These are phyloP conservation scores for Aptenodytes patagonicus DNA, from an alignment of 2,113 vertebrate genomes.

Conservation along the genomic window DNA sequence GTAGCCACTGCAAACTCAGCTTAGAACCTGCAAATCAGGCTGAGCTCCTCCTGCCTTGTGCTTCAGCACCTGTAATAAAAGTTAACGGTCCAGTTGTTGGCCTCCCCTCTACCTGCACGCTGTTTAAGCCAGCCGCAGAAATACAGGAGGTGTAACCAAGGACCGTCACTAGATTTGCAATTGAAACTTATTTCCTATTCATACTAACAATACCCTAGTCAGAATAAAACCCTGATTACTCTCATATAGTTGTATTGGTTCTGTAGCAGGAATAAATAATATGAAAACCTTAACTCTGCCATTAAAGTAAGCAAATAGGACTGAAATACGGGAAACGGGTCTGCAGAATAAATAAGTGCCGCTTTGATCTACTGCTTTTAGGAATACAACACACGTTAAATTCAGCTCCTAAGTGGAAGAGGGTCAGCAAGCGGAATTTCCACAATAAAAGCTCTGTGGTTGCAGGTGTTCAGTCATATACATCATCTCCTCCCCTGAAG, in stretches of 20 bases:
- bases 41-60: not conserved
- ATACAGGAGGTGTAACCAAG: not conserved
- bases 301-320: conserved; percentile 16
- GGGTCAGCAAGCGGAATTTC: conserved; percentile 49
- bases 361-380: conserved; percentile 49
- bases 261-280: not conserved
- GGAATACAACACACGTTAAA: conserved; percentile 35
- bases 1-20: not conserved
- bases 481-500: conserved; percentile 77
- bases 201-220: not conserved
- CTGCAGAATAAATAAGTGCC: not conserved
- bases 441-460: conserved; percentile 75
- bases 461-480: conserved; percentile 78
- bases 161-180: not conserved
- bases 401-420: conserved; percentile 31
- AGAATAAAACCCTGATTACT: not conserved
- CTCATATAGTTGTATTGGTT: not conserved
- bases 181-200: not conserved
- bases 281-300: conserved; percentile 24
- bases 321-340: not conserved
- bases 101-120: not conserved
- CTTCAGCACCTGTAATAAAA: not conserved
- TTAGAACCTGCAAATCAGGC: not conserved
- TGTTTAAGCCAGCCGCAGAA: not conserved
- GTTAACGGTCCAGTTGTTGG: not conserved